Evolutionary conservation across 2,113 vertebrate genomes (phyloP).

Genomic region (Phylloscopus trochiloides): DNA sequence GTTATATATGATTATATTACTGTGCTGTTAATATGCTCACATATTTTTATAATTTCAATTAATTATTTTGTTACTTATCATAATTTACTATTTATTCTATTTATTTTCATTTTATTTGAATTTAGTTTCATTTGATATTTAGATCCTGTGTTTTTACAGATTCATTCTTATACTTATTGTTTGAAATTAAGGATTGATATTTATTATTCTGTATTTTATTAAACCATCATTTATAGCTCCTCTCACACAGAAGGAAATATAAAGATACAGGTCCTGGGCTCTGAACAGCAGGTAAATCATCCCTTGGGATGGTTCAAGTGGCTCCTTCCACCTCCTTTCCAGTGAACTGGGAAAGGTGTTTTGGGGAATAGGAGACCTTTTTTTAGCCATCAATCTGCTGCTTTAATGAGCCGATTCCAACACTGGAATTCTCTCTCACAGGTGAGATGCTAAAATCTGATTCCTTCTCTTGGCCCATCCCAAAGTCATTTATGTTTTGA

Average conservation of each 20-base stretch:
- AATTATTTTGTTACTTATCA: background rate
- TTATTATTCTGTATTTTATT: background rate
- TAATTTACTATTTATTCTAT: background rate
- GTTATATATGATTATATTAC: background rate
- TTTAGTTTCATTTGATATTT: background rate
- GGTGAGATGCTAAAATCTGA: background rate
- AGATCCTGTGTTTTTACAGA: background rate
- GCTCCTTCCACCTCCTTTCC: background rate
- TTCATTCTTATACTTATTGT: background rate
- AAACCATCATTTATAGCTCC: background rate
- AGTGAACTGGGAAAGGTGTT: background rate
- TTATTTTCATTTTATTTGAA: background rate
- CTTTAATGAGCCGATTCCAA: background rate
- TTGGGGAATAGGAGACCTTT: background rate
- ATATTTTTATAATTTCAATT: background rate
- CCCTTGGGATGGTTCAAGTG: background rate
- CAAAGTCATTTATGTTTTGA: background rate
- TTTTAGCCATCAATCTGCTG: background rate
- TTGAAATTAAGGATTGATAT: background rate
- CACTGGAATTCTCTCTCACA: background rate
- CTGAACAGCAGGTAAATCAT: background rate
- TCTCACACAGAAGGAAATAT: background rate
- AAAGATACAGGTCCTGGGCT: background rate
- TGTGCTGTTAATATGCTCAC: background rate
- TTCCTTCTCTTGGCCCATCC: background rate